Base-by-base conservation (phyloP, 2,113 vertebrate genomes). In the Strix aluco region DNA sequence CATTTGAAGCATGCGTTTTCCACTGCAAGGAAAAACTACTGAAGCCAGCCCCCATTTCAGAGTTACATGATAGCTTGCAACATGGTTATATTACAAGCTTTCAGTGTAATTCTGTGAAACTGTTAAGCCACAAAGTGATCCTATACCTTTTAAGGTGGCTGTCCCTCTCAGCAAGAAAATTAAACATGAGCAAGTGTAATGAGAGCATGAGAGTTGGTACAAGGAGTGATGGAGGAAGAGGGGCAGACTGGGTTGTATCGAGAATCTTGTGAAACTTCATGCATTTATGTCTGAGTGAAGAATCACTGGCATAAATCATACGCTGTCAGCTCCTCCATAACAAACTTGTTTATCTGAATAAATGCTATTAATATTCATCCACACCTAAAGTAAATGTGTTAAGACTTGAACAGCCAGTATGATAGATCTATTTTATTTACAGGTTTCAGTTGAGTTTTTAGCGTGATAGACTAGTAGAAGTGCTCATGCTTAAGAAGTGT, bases 201-300 rank as follows among this genome's bases (percentile, higher is more conserved):
- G 15, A 87, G 49, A 87, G 49, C 61, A 34, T 32, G 42, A 42
- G 11, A 74, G 19, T 14, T 40, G 27, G 42, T 51, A 61, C n/a
- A 57, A 67, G 26, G 15, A 44, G 7, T 11, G 12, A 26, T 3
- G 11, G n/a, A 86, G 25, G 34, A 52, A 47, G 38, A 59, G 38
- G 4, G 30, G 4, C 16, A 65, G 46, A 36, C 21, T 29, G 15
- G 30, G 15, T 27, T 78, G 15, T 47, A 34, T 0, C 0, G 0
- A 42, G 40, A 42, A 40, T 18, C 51, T 42, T 65, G 57, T 47
- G 52, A 65, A 47, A 29, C 30, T 90, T 44, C n/a, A 34, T 22
- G 32, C 26, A 34, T 63, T 80, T 75, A n/a, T 13, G 36, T 46
- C 40, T 18, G 20, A 49, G 70, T 55, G 74, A 92, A 75, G 27